These are phyloP conservation scores for Unio delphinus DNA, from an alignment of 2,888 invertebrate species.

Conservation along the genomic window DNA sequence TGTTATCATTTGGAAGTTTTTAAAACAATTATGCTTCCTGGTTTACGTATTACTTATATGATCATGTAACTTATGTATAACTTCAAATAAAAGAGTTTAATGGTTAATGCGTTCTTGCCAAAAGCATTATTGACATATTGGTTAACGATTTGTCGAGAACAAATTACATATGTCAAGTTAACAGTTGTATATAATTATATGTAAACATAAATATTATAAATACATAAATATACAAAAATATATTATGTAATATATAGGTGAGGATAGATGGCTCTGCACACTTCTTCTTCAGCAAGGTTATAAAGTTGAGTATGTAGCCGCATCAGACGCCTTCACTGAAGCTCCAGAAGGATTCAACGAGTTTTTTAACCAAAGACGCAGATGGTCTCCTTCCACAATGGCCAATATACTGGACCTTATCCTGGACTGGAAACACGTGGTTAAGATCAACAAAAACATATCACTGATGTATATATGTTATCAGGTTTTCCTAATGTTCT, in stretches of 20 bases:
- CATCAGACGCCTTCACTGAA: conserved; percentile 97
- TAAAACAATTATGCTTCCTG: too few species aligned
- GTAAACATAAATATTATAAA: too few species aligned
- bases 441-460: conserved; percentile 96
- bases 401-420: conserved; percentile 73
- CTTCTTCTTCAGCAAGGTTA: conserved; percentile 94
- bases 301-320: conserved; percentile 96
- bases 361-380: conserved; percentile 96
- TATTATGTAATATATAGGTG: conserved; percentile 75
- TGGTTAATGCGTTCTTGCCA: too few species aligned
- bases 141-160: too few species aligned
- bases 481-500: conserved; percentile 69
- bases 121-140: too few species aligned
- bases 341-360: conserved; percentile 82
- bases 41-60: too few species aligned
- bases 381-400: conserved; percentile 99
- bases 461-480: conserved; percentile 73
- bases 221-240: too few species aligned
- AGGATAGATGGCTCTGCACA: conserved; percentile 98
- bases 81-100: too few species aligned
- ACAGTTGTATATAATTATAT: too few species aligned
- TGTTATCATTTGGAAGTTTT: too few species aligned
- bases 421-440: conserved; percentile 64
- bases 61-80: too few species aligned
- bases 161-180: too few species aligned